phyloP scores from a whole-genome alignment of 2,888 invertebrate genomes.

The Strigamia crassipes region DNA sequence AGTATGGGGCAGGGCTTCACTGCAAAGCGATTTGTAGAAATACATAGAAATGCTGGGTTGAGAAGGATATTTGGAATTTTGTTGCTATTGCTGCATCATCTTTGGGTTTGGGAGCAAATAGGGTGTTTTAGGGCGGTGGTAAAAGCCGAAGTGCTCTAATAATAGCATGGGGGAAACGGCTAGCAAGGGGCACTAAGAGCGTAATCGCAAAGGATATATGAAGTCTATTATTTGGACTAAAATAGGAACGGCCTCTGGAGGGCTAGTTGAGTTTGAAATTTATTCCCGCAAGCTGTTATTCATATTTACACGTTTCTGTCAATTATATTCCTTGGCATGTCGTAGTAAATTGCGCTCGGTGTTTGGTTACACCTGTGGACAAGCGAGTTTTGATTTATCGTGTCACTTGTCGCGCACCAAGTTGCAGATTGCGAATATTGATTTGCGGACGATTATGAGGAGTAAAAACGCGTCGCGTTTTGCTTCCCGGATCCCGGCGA shows the following conservation, averaged over 20 bases:
- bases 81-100: no score
- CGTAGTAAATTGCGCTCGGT: background rate
- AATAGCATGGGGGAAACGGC: background rate
- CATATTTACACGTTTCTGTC: constrained; percentile 11
- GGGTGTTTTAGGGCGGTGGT: no score
- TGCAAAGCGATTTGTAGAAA: no score
- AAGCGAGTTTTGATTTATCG: constrained; percentile 16
- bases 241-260: background rate
- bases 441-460: background rate
- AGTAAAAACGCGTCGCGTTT: background rate
- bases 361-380: constrained; percentile 21
- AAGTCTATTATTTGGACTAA: background rate
- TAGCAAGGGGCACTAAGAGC: background rate
- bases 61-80: no score
- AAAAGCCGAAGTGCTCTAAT: no score
- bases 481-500: no score
- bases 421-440: constrained; percentile 2
- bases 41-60: no score
- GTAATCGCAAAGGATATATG: background rate
- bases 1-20: no score
- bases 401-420: background rate
- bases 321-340: background rate
- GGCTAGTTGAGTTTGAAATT: background rate
- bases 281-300: background rate
- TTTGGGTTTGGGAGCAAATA: no score